Percentiles rank a stretch among this genome's conserved stretches.
Evolutionary conservation across 2,888 invertebrate species (phyloP).

Genomic region (Dione juno): DNA sequence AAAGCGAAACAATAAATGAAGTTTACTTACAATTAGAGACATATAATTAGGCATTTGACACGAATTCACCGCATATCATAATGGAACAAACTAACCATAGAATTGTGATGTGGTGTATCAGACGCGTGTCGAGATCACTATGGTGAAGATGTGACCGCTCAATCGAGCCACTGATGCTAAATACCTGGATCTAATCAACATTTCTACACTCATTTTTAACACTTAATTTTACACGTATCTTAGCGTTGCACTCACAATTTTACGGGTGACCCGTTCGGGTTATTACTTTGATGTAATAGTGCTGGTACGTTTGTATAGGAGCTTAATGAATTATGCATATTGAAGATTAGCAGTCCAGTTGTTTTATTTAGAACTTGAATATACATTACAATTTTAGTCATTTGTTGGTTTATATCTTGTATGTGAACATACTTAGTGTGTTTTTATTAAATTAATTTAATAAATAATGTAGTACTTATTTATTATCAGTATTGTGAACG

Average conservation of each 20-base stretch:
- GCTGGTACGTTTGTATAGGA: slow-evolving; percentile 34
- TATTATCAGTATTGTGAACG: too few species aligned
- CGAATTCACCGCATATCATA: slow-evolving; percentile 76
- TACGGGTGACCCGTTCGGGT: slow-evolving; percentile 57
- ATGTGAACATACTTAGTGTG: too few species aligned
- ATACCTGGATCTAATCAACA: slow-evolving; percentile 83
- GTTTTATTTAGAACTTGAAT: not conserved
- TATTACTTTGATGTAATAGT: slow-evolving; percentile 36
- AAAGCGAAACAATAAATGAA: slow-evolving; percentile 68
- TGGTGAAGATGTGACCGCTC: slow-evolving; percentile 76
- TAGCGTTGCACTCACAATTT: slow-evolving; percentile 75
- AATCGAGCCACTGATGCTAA: slow-evolving; percentile 70
- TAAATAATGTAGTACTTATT: too few species aligned
- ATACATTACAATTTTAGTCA: not conserved
- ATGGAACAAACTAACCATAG: slow-evolving; percentile 79
- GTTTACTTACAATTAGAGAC: slow-evolving; percentile 70
- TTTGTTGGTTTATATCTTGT: too few species aligned
- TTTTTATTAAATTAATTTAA: too few species aligned
- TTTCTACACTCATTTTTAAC: slow-evolving; percentile 83
- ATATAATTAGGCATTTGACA: slow-evolving; percentile 82
- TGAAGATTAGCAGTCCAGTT: not conserved
- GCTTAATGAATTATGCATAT: slow-evolving; percentile 29
- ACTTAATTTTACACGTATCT: slow-evolving; percentile 83
- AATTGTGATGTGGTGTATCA: slow-evolving; percentile 77
- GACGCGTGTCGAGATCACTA: slow-evolving; percentile 68